Percentiles rank a stretch among this genome's conserved stretches.
Conservation (phyloP, 2,888 invertebrate species). For the Habrosyne pyritoides region DNA sequence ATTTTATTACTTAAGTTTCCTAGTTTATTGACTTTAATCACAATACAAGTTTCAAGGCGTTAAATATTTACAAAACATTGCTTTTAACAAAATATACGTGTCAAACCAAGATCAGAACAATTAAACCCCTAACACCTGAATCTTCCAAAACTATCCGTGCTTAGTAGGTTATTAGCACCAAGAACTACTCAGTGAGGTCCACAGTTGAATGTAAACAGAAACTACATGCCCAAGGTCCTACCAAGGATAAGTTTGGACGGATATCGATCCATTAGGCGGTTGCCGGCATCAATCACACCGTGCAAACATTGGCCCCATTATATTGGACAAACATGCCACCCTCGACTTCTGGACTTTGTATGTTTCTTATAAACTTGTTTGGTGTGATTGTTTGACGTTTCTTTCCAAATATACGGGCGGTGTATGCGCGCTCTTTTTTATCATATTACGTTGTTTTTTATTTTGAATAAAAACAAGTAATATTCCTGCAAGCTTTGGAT, state of each 20-base stretch:
- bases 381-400: slow-evolving; percentile 31
- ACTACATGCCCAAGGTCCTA: slow-evolving; percentile 29
- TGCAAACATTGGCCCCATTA: slow-evolving; percentile 71
- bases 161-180: neutral
- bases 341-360: slow-evolving; percentile 53
- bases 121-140: neutral
- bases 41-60: too few relatives aligned
- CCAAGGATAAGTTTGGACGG: slow-evolving; percentile 33
- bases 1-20: too few relatives aligned
- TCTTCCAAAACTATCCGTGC: neutral
- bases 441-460: slow-evolving; percentile 7
- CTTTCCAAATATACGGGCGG: slow-evolving; percentile 21
- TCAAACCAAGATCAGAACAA: neutral
- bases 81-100: neutral
- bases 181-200: neutral
- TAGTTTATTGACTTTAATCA: too few relatives aligned
- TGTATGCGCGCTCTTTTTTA: slow-evolving; percentile 19
- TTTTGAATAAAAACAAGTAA: neutral
- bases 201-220: slow-evolving; percentile 30
- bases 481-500: too few relatives aligned
- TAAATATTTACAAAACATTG: neutral
- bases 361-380: slow-evolving; percentile 56
- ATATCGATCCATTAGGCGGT: slow-evolving; percentile 67
- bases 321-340: slow-evolving; percentile 61
- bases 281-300: slow-evolving; percentile 68